These are phyloP conservation scores for Neosilurus hyrtlii DNA, from an alignment of 2,797 vertebrate genomes.

Conservation along the genomic window DNA sequence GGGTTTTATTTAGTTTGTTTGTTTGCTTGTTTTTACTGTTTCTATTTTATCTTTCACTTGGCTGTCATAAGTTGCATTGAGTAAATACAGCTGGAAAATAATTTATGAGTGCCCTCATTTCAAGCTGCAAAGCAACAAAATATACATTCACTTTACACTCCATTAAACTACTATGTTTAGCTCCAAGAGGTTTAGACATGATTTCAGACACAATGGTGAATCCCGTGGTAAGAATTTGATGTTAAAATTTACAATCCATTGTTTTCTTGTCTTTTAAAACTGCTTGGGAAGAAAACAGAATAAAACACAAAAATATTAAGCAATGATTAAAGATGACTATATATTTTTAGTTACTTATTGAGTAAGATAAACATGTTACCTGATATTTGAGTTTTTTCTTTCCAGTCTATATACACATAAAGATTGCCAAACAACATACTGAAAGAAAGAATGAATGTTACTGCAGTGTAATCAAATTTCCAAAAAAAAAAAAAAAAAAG, in stretches of 20 bases:
- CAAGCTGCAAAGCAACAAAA: too few species aligned
- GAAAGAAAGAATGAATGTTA: slow-evolving; percentile 49
- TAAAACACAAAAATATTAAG: neutral
- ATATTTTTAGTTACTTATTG: neutral
- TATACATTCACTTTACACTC: neutral
- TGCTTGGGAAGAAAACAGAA: neutral
- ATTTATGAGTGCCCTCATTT: too few species aligned
- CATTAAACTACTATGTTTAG: neutral
- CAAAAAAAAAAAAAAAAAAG: neutral
- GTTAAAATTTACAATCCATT: neutral
- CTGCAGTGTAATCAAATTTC: neutral
- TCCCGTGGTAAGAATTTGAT: too few species aligned
- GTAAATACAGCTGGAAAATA: too few species aligned
- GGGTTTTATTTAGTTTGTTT: too few species aligned
- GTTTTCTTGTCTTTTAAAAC: neutral
- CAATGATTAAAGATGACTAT: slow-evolving; percentile 1
- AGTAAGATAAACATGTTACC: slow-evolving; percentile 59
- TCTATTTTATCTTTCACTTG: too few species aligned
- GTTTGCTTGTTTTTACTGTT: too few species aligned
- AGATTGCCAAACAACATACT: slow-evolving; percentile 84
- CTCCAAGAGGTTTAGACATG: neutral
- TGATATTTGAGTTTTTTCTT: slow-evolving; percentile 73
- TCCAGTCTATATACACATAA: slow-evolving; percentile 81
- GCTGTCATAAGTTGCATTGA: too few species aligned
- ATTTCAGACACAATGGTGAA: neutral